Evolutionary conservation across 2,113 vertebrate species (phyloP).

Genomic region (Nycticryphes semicollaris): DNA sequence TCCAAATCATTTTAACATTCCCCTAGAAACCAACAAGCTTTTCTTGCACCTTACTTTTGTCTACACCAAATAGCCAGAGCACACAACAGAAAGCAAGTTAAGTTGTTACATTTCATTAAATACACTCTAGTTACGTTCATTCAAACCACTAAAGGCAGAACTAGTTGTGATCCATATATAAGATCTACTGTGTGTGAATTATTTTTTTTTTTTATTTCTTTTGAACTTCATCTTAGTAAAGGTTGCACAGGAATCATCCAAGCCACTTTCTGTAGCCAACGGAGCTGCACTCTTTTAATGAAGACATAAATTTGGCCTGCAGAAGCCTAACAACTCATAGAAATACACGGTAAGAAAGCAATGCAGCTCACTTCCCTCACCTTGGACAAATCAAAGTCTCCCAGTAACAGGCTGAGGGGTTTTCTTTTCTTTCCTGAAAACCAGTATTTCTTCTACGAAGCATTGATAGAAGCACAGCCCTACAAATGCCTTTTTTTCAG

Average conservation of each 20-base stretch:
- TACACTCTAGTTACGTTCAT: background rate
- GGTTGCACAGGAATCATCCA: background rate
- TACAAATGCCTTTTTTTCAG: background rate
- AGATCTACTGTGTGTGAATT: background rate
- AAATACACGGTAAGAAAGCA: background rate
- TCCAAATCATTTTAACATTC: background rate
- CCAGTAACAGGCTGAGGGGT: background rate
- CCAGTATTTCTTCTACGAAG: background rate
- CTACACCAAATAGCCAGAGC: background rate
- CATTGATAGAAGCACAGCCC: background rate
- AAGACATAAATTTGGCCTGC: background rate
- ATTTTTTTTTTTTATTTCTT: background rate
- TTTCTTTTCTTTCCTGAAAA: background rate
- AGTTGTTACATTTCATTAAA: background rate
- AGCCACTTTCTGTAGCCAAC: background rate
- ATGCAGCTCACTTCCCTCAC: background rate
- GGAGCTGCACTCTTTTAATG: background rate
- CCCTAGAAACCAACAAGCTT: background rate
- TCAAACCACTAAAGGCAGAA: background rate
- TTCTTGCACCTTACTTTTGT: background rate
- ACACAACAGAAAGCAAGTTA: background rate
- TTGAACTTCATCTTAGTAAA: background rate
- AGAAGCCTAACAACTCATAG: background rate
- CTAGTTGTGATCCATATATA: background rate
- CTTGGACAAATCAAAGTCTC: background rate